phyloP scores from a whole-genome alignment of 35 echinoderm and acorn worm genomes.

The Hemicentrotus pulcherrimus region DNA sequence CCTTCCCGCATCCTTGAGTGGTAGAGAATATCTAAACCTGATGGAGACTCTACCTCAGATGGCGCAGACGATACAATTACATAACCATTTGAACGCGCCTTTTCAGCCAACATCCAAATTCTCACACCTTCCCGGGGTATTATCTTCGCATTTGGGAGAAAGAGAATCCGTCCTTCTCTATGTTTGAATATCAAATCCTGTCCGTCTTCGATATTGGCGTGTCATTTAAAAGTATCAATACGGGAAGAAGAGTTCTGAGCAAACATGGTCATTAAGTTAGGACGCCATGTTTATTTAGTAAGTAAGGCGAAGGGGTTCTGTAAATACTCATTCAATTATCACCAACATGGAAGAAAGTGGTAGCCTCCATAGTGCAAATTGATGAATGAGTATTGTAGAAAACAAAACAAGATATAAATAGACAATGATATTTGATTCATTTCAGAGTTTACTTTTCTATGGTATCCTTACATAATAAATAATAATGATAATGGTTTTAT shows the following conservation, averaged over 20 bases:
- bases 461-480: too few species aligned
- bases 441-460: too few species aligned
- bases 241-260: not conserved
- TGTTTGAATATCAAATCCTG: not conserved
- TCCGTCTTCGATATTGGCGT: not conserved
- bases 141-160: not conserved
- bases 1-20: not conserved
- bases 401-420: not conserved
- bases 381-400: not conserved
- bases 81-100: not conserved
- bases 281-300: constrained; percentile 7
- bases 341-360: constrained; percentile 19
- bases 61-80: not conserved
- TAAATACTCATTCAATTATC: constrained; percentile 38
- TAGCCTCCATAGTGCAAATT: not conserved
- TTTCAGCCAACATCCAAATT: not conserved
- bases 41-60: not conserved
- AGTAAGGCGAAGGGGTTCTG: not conserved
- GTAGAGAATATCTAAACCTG: not conserved
- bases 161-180: not conserved
- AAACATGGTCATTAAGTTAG: constrained; percentile 10
- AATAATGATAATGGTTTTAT: too few species aligned
- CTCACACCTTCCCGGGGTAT: not conserved
- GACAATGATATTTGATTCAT: not conserved
- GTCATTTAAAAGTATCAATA: constrained; percentile 13